These are phyloP conservation scores for Saturnia japonica DNA, from an alignment of 2,888 invertebrate species.

Conservation along the genomic window DNA sequence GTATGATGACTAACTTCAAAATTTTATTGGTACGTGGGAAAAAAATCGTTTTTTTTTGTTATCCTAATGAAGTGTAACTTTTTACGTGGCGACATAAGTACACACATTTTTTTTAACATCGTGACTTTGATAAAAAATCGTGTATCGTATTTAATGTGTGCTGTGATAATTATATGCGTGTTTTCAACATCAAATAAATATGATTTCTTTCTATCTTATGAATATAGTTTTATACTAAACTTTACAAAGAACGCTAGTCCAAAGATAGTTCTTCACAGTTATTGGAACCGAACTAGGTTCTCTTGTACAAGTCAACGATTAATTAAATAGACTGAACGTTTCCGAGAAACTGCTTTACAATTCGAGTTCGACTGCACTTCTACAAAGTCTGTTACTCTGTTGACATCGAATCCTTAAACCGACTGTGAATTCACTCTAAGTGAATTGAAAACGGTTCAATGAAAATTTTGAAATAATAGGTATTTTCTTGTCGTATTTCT, in stretches of 20 bases:
- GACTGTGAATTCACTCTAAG: background rate
- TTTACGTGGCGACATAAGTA: too few species aligned
- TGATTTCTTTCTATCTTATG: too few species aligned
- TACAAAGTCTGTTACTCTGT: slow-evolving; percentile 1
- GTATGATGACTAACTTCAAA: too few species aligned
- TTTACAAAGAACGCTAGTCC: background rate
- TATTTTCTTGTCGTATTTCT: background rate
- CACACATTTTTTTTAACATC: too few species aligned
- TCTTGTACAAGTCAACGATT: background rate
- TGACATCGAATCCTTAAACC: background rate
- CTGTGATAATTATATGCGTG: too few species aligned
- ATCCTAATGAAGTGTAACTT: too few species aligned
- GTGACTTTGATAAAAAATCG: too few species aligned
- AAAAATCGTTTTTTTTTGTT: too few species aligned
- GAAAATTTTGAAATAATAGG: background rate
- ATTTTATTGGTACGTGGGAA: too few species aligned
- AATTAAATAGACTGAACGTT: slow-evolving; percentile 13
- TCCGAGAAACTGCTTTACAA: background rate
- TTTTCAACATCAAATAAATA: too few species aligned
- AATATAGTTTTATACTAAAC: background rate
- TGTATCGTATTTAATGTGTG: too few species aligned
- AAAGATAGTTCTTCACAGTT: background rate
- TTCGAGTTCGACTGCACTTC: slow-evolving; percentile 12
- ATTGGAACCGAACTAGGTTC: background rate
- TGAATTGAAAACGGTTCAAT: background rate